Conservation (phyloP, 2,888 invertebrate genomes). For the Agriopis marginaria region DNA sequence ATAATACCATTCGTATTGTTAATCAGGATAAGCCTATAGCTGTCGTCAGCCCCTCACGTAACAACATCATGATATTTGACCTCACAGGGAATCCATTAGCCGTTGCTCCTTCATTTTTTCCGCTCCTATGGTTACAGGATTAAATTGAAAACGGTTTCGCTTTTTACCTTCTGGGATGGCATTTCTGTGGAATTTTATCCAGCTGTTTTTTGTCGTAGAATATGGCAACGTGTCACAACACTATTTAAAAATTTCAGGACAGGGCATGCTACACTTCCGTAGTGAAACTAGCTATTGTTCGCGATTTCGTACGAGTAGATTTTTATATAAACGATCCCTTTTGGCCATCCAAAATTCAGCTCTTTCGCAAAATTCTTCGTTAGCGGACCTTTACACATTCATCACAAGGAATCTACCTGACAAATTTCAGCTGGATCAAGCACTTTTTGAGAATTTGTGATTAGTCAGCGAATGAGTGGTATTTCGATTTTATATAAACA, state of each 20-base stretch:
- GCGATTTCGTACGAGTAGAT: too few relatives aligned
- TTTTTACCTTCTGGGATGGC: constrained; percentile 49
- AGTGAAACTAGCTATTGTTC: too few relatives aligned
- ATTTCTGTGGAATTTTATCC: not conserved
- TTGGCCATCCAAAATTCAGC: too few relatives aligned
- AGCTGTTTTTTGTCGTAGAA: not conserved
- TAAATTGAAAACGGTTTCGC: constrained; percentile 54
- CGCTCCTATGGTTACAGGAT: constrained; percentile 50
- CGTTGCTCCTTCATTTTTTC: constrained; percentile 44
- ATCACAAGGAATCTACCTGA: too few relatives aligned
- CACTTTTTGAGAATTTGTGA: too few relatives aligned
- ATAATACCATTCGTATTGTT: constrained; percentile 5
- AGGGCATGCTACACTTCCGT: not conserved
- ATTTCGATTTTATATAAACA: too few relatives aligned
- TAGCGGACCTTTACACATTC: too few relatives aligned
- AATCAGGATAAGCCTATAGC: constrained; percentile 13
- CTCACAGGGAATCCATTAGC: constrained; percentile 48
- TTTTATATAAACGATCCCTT: too few relatives aligned
- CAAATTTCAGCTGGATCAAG: too few relatives aligned
- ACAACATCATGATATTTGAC: constrained; percentile 27
- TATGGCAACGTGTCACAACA: not conserved
- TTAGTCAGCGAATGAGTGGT: too few relatives aligned
- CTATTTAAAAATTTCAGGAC: not conserved
- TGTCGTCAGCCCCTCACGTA: constrained; percentile 10
- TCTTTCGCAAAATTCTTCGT: too few relatives aligned